Evolutionary conservation across 2,888 invertebrate species (phyloP).

Genomic region (Dryomyza anilis): DNA sequence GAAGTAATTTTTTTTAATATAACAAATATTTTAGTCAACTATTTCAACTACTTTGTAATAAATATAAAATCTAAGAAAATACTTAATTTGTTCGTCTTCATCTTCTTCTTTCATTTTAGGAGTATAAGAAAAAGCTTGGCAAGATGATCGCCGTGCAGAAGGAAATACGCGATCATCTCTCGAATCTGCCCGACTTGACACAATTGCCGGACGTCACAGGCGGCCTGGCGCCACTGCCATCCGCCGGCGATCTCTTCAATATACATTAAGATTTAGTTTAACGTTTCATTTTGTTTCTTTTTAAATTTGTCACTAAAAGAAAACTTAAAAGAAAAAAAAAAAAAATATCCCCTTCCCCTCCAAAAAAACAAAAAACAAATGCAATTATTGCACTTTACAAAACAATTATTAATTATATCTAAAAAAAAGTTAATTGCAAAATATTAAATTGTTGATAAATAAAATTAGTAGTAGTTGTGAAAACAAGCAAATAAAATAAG

Average conservation of each 20-base stretch:
- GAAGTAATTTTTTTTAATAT: slow-evolving; percentile 69
- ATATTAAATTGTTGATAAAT: neutral
- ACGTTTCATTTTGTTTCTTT: no score
- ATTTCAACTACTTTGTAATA: neutral
- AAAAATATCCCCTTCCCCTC: no score
- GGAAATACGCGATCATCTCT: slow-evolving; percentile 90
- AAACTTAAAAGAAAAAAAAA: no score
- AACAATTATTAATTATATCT: no score
- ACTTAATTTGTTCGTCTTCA: neutral
- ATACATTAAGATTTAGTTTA: slow-evolving; percentile 61
- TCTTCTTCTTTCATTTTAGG: slow-evolving; percentile 66
- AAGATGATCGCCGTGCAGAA: slow-evolving; percentile 85
- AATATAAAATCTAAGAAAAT: neutral
- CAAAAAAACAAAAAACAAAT: no score
- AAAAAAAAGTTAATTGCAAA: neutral
- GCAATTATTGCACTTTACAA: no score
- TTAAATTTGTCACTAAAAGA: no score
- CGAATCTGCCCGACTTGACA: slow-evolving; percentile 90
- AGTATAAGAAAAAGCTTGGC: slow-evolving; percentile 86
- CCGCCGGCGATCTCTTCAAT: slow-evolving; percentile 93
- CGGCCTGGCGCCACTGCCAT: slow-evolving; percentile 89
- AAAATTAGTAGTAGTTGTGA: neutral
- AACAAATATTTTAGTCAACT: neutral
- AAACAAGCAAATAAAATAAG: no score
- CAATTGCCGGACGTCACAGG: slow-evolving; percentile 91